Evolutionary conservation across 2,888 invertebrate species (phyloP).

Genomic region (Drosophila quinaria): DNA sequence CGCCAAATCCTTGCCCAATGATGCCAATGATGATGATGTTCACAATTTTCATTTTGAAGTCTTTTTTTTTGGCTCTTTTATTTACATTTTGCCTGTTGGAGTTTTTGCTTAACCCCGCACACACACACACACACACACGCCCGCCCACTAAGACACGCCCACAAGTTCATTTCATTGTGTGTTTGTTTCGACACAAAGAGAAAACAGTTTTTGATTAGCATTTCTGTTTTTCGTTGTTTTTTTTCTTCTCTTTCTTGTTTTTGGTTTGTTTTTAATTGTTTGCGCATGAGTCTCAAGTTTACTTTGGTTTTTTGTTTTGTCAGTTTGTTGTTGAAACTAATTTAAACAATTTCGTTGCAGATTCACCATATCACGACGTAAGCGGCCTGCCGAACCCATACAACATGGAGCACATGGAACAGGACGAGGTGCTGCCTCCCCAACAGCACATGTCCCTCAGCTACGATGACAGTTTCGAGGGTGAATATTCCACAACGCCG

Average conservation of each 20-base stretch:
- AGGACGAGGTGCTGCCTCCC: constrained; percentile 89
- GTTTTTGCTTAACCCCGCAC: constrained; percentile 13
- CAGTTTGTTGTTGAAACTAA: constrained; percentile 53
- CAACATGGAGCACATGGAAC: constrained; percentile 92
- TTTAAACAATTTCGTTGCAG: constrained; percentile 84
- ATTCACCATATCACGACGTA: constrained; percentile 97
- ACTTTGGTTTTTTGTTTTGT: constrained; percentile 40
- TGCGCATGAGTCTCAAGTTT: constrained; percentile 64
- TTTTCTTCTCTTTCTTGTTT: neutral
- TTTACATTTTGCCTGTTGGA: constrained; percentile 26
- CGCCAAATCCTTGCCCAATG: constrained; percentile 32
- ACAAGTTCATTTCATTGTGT: constrained; percentile 47
- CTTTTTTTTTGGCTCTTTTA: constrained; percentile 12
- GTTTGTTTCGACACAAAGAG: constrained; percentile 45
- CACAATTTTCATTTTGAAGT: constrained; percentile 36
- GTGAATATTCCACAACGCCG: constrained; percentile 97
- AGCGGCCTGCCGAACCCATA: constrained; percentile 96
- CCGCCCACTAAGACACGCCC: constrained; percentile 9
- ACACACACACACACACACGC: constrained; percentile 16
- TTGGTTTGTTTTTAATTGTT: constrained; percentile 72
- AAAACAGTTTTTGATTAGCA: constrained; percentile 59
- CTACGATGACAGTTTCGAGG: constrained; percentile 97
- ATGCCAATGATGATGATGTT: constrained; percentile 51
- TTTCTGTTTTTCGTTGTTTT: constrained; percentile 18
- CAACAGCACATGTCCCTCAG: constrained; percentile 94